phyloP scores from a whole-genome alignment of 1,140 invertebrate genomes.

The Carposina sasakii region DNA sequence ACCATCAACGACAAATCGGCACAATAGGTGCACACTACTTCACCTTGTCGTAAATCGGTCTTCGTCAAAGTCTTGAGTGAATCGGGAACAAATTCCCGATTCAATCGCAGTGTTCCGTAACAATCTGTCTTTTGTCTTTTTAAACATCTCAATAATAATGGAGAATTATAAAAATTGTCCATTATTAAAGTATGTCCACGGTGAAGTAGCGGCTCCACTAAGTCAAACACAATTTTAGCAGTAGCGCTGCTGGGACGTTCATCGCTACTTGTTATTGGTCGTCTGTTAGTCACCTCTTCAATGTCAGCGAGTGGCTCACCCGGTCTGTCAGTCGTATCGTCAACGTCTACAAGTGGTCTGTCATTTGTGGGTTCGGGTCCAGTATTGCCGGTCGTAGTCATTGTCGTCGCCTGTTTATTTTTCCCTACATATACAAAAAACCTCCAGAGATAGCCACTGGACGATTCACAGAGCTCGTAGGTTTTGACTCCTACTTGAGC shows the following conservation, averaged over 20 bases:
- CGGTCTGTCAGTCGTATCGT: not conserved
- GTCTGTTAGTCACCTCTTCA: not conserved
- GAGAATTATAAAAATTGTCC: constrained; percentile 30
- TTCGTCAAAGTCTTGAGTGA: constrained; percentile 1
- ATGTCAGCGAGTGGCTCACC: not conserved
- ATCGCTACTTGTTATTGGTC: not conserved
- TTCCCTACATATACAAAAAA: constrained; percentile 18
- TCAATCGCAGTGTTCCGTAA: constrained; percentile 19
- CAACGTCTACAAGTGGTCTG: not conserved
- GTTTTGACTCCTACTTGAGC: constrained; percentile 23
- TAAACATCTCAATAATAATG: constrained; percentile 17
- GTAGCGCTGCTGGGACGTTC: constrained; percentile 14
- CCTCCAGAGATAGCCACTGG: constrained; percentile 17
- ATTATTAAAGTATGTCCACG: constrained; percentile 30
- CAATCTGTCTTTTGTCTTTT: constrained; percentile 22
- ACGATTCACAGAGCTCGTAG: constrained; percentile 20
- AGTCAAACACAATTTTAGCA: constrained; percentile 9
- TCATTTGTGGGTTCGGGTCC: constrained; percentile 3
- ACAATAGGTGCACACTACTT: constrained; percentile 1
- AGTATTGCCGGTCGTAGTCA: too few relatives aligned
- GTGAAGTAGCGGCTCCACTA: constrained; percentile 20
- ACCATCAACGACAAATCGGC: constrained; percentile 13
- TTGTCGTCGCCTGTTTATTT: constrained; percentile 7
- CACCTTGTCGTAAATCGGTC: not conserved
- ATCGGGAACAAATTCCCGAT: constrained; percentile 10